phyloP scores from a whole-genome alignment of 2,888 invertebrate genomes.

The Parapristionchus giblindavisi region DNA sequence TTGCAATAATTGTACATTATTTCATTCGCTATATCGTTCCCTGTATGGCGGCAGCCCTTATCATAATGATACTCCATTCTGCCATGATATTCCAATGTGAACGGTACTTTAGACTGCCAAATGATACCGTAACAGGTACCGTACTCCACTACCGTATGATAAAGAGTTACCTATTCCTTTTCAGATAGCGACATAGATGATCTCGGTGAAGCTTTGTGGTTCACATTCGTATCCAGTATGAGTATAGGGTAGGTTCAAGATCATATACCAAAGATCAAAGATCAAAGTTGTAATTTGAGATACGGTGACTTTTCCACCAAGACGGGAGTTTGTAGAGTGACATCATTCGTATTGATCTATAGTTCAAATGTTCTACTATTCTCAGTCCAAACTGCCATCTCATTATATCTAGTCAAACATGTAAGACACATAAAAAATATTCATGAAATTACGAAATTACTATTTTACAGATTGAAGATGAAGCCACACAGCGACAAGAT shows the following conservation, averaged over 20 bases:
- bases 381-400: conserved; percentile 20
- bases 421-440: not conserved
- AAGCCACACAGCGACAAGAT: not conserved
- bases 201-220: conserved; percentile 64
- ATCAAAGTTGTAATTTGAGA: conserved; percentile 8
- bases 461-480: conserved; percentile 4
- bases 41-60: conserved; percentile 8
- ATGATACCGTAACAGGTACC: not conserved
- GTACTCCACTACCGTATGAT: not conserved
- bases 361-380: conserved; percentile 11
- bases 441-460: not conserved
- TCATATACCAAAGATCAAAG: not conserved
- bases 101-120: not conserved
- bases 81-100: not conserved
- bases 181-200: conserved; percentile 36
- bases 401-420: conserved; percentile 25
- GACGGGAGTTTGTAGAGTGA: conserved; percentile 13
- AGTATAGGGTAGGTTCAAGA: conserved; percentile 49
- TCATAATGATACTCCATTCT: conserved; percentile 6
- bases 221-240: conserved; percentile 56
- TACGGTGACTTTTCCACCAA: conserved; percentile 37
- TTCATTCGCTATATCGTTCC: conserved; percentile 21
- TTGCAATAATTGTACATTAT: too few species aligned
- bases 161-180: too few species aligned
- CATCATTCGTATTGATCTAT: not conserved